Percentiles rank a stretch among this genome's conserved stretches.
Conservation (phyloP, 2,888 invertebrate species). For the Erpobdella octoculata region DNA sequence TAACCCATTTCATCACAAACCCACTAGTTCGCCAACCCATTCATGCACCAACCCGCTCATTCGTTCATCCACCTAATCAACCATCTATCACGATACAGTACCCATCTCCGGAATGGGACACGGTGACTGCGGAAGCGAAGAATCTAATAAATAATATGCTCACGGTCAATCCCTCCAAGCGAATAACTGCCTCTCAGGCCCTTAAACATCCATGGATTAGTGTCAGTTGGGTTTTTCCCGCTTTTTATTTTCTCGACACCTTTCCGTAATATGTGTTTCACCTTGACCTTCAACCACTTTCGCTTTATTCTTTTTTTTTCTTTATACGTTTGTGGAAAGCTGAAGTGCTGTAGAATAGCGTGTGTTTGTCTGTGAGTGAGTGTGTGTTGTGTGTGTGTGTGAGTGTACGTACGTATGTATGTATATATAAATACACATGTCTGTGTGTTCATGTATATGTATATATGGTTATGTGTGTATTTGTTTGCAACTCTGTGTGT, state of each 20-base stretch:
- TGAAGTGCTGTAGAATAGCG: too few species aligned
- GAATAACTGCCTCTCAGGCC: slow-evolving; percentile 96
- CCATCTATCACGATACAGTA: slow-evolving; percentile 61
- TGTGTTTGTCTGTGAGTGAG: too few species aligned
- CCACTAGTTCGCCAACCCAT: not conserved
- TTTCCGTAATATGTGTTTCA: too few species aligned
- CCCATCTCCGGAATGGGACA: slow-evolving; percentile 99
- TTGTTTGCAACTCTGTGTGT: too few species aligned
- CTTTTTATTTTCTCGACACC: not conserved
- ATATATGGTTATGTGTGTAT: too few species aligned
- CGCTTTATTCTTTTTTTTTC: too few species aligned
- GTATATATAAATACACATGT: too few species aligned
- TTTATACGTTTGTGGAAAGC: too few species aligned
- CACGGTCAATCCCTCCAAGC: slow-evolving; percentile 93
- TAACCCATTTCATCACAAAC: not conserved
- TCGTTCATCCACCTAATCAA: not conserved
- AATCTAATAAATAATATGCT: slow-evolving; percentile 99
- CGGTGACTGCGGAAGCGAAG: slow-evolving; percentile 98
- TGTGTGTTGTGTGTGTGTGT: too few species aligned
- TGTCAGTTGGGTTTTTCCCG: slow-evolving; percentile 62
- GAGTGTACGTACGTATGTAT: too few species aligned
- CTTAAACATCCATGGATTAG: slow-evolving; percentile 99
- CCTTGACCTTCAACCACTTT: not conserved
- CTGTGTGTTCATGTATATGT: too few species aligned
- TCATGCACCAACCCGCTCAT: not conserved